These are phyloP conservation scores for Macaria liturata DNA, from an alignment of 2,888 invertebrate species.

Conservation along the genomic window DNA sequence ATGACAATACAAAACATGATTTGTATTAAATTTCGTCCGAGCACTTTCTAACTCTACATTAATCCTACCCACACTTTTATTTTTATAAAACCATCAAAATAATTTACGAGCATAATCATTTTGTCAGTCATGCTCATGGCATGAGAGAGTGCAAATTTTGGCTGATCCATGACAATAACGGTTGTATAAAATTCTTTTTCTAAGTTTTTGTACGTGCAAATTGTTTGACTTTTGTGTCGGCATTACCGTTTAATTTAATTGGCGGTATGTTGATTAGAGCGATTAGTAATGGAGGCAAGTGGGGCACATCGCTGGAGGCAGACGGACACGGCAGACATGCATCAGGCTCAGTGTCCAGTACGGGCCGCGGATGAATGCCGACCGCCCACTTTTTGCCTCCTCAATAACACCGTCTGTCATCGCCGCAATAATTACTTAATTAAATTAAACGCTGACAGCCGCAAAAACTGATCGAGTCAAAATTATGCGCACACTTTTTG, in stretches of 20 bases:
- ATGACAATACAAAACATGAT: no score
- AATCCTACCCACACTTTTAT: slow-evolving; percentile 12
- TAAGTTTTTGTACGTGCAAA: slow-evolving; percentile 43
- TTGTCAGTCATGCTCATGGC: slow-evolving; percentile 42
- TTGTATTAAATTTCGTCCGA: slow-evolving; percentile 5
- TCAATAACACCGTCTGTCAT: slow-evolving; percentile 63
- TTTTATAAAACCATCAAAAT: slow-evolving; percentile 21
- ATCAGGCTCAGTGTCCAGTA: slow-evolving; percentile 38
- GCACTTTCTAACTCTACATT: slow-evolving; percentile 20
- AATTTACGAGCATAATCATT: slow-evolving; percentile 23
- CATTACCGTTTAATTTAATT: slow-evolving; percentile 73
- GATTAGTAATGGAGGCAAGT: slow-evolving; percentile 61
- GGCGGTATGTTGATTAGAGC: slow-evolving; percentile 67
- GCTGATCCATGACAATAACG: slow-evolving; percentile 57
- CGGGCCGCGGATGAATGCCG: slow-evolving; percentile 41
- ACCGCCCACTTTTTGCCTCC: slow-evolving; percentile 62
- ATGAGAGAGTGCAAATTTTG: slow-evolving; percentile 46
- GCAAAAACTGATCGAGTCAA: slow-evolving; percentile 38
- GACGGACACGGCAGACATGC: slow-evolving; percentile 18
- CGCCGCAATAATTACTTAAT: slow-evolving; percentile 62
- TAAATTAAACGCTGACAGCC: slow-evolving; percentile 59
- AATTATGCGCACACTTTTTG: slow-evolving; percentile 36
- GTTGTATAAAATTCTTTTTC: no score
- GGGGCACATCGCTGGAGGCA: slow-evolving; percentile 44
- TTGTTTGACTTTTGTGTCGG: slow-evolving; percentile 52